Evolutionary conservation across 2,797 vertebrate genomes (phyloP).

Genomic region (Melanotaenia pygmaea): DNA sequence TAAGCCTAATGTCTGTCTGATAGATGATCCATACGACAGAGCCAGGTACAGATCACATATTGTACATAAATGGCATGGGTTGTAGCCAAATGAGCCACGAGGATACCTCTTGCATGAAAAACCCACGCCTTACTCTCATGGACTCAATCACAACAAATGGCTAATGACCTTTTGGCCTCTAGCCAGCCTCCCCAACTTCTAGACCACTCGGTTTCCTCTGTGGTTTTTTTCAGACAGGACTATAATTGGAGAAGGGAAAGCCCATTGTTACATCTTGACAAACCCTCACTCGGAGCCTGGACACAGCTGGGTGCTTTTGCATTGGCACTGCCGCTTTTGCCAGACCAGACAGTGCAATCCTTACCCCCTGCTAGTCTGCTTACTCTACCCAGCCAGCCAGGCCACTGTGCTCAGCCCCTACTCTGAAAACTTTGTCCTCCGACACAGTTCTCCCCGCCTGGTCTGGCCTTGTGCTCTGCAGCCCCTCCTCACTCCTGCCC

Average conservation of each 20-base stretch:
- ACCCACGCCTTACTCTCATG: slow-evolving; percentile 14
- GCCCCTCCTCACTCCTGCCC: slow-evolving; percentile 14
- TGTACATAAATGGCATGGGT: slow-evolving; percentile 5
- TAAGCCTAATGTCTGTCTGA: background rate
- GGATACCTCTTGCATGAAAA: slow-evolving; percentile 9
- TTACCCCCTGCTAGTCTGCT: slow-evolving; percentile 62
- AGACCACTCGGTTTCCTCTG: slow-evolving; percentile 54
- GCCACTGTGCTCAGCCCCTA: slow-evolving; percentile 36
- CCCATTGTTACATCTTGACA: slow-evolving; percentile 74
- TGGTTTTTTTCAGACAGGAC: slow-evolving; percentile 67
- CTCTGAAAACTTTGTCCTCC: slow-evolving; percentile 50
- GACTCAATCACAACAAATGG: slow-evolving; percentile 24
- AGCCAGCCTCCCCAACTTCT: slow-evolving; percentile 55
- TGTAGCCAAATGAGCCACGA: slow-evolving; percentile 19
- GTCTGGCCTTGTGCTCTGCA: slow-evolving; percentile 46
- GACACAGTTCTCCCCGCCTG: slow-evolving; percentile 50
- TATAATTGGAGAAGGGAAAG: slow-evolving; percentile 70
- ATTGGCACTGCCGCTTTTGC: slow-evolving; percentile 61
- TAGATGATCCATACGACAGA: background rate
- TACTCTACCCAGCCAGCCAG: slow-evolving; percentile 45
- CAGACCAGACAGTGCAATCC: slow-evolving; percentile 61
- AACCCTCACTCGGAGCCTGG: slow-evolving; percentile 41
- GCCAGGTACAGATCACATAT: slow-evolving; percentile 2
- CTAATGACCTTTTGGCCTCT: slow-evolving; percentile 58
- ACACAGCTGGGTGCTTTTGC: slow-evolving; percentile 72